phyloP scores from a whole-genome alignment of 2,797 vertebrate genomes.

The Podarcis lilfordi region DNA sequence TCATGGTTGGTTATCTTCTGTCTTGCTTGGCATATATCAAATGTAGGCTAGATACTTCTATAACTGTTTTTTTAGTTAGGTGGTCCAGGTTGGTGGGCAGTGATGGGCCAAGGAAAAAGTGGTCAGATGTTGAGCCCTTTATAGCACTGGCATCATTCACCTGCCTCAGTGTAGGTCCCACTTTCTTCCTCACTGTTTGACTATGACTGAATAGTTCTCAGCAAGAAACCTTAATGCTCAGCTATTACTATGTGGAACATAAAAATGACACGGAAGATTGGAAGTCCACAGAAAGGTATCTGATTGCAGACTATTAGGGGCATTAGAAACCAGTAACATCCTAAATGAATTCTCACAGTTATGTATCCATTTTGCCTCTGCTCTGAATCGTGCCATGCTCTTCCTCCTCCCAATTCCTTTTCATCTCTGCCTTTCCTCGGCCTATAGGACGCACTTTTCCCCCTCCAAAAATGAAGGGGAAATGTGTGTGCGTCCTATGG shows the following conservation, averaged over 20 bases:
- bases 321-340: not conserved
- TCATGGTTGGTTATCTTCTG: not conserved
- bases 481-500: no score
- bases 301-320: not conserved
- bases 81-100: not conserved
- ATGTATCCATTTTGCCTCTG: not conserved
- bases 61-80: not conserved
- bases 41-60: no score
- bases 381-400: not conserved
- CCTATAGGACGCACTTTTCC: no score
- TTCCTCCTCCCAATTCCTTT: not conserved
- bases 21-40: not conserved
- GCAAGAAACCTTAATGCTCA: not conserved
- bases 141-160: not conserved
- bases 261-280: not conserved
- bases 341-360: not conserved
- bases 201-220: not conserved
- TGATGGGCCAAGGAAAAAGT: rapidly evolving
- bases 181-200: no score
- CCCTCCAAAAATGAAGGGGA: no score
- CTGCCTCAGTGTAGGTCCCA: no score
- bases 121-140: not conserved
- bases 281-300: not conserved
- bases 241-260: not conserved
- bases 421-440: not conserved